Base-by-base conservation (phyloP, 2,113 vertebrate species). In the Numenius arquata region DNA sequence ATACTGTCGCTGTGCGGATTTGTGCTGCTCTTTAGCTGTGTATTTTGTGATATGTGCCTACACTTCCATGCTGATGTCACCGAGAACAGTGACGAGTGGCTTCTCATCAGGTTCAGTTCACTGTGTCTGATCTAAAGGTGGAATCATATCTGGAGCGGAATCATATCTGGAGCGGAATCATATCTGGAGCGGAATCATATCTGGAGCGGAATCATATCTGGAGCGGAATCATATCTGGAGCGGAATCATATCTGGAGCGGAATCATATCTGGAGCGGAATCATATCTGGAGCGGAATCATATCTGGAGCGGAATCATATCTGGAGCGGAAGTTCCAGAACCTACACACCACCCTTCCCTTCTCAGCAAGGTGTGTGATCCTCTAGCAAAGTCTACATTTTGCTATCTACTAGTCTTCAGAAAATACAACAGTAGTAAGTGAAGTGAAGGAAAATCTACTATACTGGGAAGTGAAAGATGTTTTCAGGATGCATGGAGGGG, bases 221-320 rank as follows among this genome's bases (percentile, higher is more conserved):
- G 20, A 74, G 32, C 8, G 19, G 26, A 41, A 74, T n/a, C n/a
- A n/a, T n/a, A n/a, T n/a, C n/a, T n/a, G n/a, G n/a, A n/a, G 25
- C 62, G 43, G 23, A 43, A 5, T 12, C 1, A 0, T 22, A 20
- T 15, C 68, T 50, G 41, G 20, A 74, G 32, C 8, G 19, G 26
- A 41, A 74, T n/a, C n/a, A n/a, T n/a, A n/a, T n/a, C n/a, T n/a
- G n/a, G n/a, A n/a, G 25, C 62, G 43, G 23, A 43, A 5, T 12
- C 1, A 0, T 22, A 20, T 15, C 68, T 50, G 41, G 20, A 74
- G 32, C 8, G 19, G 26, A 41, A 74, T 12, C 1, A 0, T 22
- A 20, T 15, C 68, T 50, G 41, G 20, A 74, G 25, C 62, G 43
- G 23, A 43, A 5, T 12, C 1, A 0, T 22, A 20, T 15, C 68